Conservation (phyloP, 2,888 invertebrate genomes). For the Homarus gammarus region DNA sequence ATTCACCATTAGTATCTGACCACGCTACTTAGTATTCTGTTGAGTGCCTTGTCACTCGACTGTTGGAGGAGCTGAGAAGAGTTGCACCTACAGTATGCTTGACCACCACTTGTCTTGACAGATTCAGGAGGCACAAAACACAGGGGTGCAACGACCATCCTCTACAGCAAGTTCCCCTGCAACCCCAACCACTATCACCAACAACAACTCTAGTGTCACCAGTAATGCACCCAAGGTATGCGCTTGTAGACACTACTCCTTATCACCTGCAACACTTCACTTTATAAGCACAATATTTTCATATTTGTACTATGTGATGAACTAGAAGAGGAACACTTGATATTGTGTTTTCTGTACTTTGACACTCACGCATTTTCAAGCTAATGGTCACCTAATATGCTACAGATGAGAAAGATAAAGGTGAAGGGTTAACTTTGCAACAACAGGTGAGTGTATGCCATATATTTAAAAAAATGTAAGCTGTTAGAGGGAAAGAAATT, state of each 20-base stretch:
- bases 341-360: no score
- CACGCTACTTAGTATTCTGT: background rate
- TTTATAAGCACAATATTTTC: background rate
- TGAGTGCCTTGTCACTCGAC: background rate
- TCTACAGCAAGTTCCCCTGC: slow-evolving; percentile 49
- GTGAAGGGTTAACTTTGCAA: no score
- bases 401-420: no score
- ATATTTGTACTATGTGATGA: no score
- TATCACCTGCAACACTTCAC: background rate
- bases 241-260: slow-evolving; percentile 31
- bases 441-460: no score
- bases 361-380: no score
- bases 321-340: no score
- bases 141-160: slow-evolving; percentile 54
- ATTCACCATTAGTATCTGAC: background rate
- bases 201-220: slow-evolving; percentile 55
- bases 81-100: slow-evolving; percentile 15
- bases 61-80: background rate
- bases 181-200: slow-evolving; percentile 63
- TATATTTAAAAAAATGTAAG: no score
- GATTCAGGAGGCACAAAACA: slow-evolving; percentile 70
- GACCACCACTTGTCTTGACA: slow-evolving; percentile 58
- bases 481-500: no score
- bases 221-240: slow-evolving; percentile 68
- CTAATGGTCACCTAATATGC: no score